phyloP scores from a whole-genome alignment of 2,797 vertebrate species.

The Chaenodraco wilsoni region DNA sequence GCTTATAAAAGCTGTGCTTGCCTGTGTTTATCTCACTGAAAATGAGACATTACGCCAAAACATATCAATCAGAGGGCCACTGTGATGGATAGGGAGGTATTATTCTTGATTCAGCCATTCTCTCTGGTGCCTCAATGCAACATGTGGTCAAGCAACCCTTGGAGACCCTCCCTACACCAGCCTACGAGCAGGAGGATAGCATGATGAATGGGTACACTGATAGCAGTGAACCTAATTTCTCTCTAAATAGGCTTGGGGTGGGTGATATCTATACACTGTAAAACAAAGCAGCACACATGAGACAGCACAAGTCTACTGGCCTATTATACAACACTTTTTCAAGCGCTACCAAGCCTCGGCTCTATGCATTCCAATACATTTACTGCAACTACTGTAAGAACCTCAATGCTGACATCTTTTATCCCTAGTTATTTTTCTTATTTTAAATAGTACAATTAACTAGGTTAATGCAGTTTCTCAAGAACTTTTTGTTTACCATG shows the following conservation, averaged over 20 bases:
- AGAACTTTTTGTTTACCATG: constrained; percentile 49
- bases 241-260: constrained; percentile 46
- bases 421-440: constrained; percentile 22
- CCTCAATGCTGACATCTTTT: constrained; percentile 59
- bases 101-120: constrained; percentile 71
- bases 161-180: constrained; percentile 49
- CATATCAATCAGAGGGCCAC: constrained; percentile 79
- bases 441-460: constrained; percentile 31
- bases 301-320: constrained; percentile 52
- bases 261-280: constrained; percentile 50
- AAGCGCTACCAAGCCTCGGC: constrained; percentile 73
- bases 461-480: constrained; percentile 35
- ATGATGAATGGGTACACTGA: constrained; percentile 53
- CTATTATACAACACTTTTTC: constrained; percentile 53
- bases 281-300: constrained; percentile 62
- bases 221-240: constrained; percentile 45
- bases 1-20: constrained; percentile 60
- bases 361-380: constrained; percentile 84
- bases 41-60: constrained; percentile 78
- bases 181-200: constrained; percentile 27
- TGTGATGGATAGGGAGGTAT: constrained; percentile 67
- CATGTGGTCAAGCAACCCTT: constrained; percentile 57
- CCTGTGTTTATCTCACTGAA: constrained; percentile 72
- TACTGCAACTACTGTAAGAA: constrained; percentile 69
- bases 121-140: constrained; percentile 66